phyloP scores from a whole-genome alignment of 2,797 vertebrate species.

The Pseudochaenichthys georgianus region DNA sequence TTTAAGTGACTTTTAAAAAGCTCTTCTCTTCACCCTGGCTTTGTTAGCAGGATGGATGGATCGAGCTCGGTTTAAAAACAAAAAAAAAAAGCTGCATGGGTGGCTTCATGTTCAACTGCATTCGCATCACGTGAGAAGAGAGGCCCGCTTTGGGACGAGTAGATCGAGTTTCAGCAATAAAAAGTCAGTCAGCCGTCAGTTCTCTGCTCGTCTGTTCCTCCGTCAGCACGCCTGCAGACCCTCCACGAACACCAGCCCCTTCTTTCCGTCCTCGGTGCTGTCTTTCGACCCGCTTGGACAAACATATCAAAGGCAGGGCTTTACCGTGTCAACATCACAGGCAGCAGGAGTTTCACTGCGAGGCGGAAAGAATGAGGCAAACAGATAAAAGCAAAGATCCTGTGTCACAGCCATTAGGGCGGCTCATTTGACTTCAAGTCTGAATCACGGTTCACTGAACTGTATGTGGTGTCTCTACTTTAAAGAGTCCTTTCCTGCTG shows the following conservation, averaged over 20 bases:
- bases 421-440: conserved; percentile 21
- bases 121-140: conserved; percentile 35
- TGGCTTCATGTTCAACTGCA: conserved; percentile 62
- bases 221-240: conserved; percentile 14
- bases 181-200: conserved; percentile 23
- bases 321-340: conserved; percentile 62
- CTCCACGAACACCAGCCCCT: conserved; percentile 2
- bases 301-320: conserved; percentile 69
- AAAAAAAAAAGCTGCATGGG: conserved; percentile 45
- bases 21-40: conserved; percentile 40
- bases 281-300: conserved; percentile 62
- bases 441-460: conserved; percentile 53
- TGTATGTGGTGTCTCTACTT: too few species aligned
- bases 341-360: conserved; percentile 45
- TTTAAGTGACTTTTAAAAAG: conserved; percentile 34
- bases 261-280: conserved; percentile 2
- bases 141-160: conserved; percentile 19
- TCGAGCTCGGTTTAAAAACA: conserved; percentile 22
- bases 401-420: conserved; percentile 46
- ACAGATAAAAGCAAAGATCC: conserved; percentile 62
- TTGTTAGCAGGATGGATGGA: conserved; percentile 54
- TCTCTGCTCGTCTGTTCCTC: conserved; percentile 32
- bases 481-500: too few species aligned
- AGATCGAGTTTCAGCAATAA: conserved; percentile 58
- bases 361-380: conserved; percentile 61